phyloP scores from a whole-genome alignment of 2,797 vertebrate species.

The Nannoperca obscura region DNA sequence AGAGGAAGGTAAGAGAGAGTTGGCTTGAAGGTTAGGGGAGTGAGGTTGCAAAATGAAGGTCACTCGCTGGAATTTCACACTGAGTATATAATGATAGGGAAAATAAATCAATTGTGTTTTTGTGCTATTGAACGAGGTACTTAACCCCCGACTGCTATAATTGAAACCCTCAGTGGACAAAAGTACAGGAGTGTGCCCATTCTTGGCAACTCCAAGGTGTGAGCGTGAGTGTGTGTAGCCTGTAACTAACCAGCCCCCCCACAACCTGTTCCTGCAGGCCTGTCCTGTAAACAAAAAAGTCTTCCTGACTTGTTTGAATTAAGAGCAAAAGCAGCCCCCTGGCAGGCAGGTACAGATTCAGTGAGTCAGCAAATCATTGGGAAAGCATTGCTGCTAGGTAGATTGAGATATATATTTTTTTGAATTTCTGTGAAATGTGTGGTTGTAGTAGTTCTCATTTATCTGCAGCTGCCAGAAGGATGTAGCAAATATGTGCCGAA shows the following conservation, averaged over 20 bases:
- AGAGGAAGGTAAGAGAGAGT: slow-evolving; percentile 27
- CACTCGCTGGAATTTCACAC: slow-evolving; percentile 41
- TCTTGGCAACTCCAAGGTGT: slow-evolving; percentile 63
- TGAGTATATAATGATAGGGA: slow-evolving; percentile 46
- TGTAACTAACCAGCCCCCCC: slow-evolving; percentile 52
- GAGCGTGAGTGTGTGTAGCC: slow-evolving; percentile 23
- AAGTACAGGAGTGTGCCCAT: slow-evolving; percentile 43
- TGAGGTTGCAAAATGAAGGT: slow-evolving; percentile 55
- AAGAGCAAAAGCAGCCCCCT: slow-evolving; percentile 22
- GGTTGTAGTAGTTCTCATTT: slow-evolving; percentile 5
- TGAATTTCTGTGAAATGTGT: slow-evolving; percentile 15
- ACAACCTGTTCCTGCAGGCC: slow-evolving; percentile 30
- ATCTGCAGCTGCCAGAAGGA: slow-evolving; percentile 15
- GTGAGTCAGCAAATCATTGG: slow-evolving; percentile 42
- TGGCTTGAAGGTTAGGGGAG: slow-evolving; percentile 37
- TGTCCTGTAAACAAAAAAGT: slow-evolving; percentile 45
- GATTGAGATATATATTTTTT: not conserved
- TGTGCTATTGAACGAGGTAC: slow-evolving; percentile 67
- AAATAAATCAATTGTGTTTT: slow-evolving; percentile 60
- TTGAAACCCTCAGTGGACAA: slow-evolving; percentile 47
- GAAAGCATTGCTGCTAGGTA: slow-evolving; percentile 16
- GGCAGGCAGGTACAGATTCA: not conserved
- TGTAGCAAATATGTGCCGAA: not conserved
- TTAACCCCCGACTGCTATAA: slow-evolving; percentile 70
- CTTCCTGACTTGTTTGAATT: slow-evolving; percentile 32